phyloP scores from a whole-genome alignment of 1,140 invertebrate genomes.

The Hypothenemus hampei region DNA sequence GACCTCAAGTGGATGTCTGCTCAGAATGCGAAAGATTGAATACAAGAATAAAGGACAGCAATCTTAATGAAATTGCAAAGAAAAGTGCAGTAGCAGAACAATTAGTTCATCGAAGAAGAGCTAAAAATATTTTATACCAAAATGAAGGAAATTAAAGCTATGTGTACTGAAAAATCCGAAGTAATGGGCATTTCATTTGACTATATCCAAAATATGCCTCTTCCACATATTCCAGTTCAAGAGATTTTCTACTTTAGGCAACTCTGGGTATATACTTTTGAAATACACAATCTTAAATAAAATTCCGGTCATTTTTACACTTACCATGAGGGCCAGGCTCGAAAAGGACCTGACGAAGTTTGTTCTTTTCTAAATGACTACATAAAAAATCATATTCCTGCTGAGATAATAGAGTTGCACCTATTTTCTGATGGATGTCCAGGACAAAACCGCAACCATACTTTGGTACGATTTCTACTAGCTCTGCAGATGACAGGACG shows the following conservation, averaged over 20 bases:
- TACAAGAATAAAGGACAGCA: neutral
- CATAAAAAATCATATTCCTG: conserved; percentile 11
- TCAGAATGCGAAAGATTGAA: conserved; percentile 9
- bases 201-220: no score
- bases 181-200: no score
- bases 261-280: conserved; percentile 37
- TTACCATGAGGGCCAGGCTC: conserved; percentile 30
- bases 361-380: conserved; percentile 19
- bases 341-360: conserved; percentile 17
- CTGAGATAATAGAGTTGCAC: conserved; percentile 34
- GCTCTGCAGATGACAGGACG: conserved; percentile 23
- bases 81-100: no score
- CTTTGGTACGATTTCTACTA: no score
- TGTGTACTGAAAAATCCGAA: no score
- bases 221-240: no score
- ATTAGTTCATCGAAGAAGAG: no score
- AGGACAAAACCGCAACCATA: no score
- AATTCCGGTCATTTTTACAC: conserved; percentile 34
- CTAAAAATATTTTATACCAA: no score
- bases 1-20: conserved; percentile 38
- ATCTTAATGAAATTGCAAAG: neutral
- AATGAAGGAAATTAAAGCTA: no score
- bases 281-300: conserved; percentile 40
- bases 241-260: no score
- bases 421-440: conserved; percentile 34